Conservation (phyloP, 2,888 invertebrate species). For the Baccha elongata region DNA sequence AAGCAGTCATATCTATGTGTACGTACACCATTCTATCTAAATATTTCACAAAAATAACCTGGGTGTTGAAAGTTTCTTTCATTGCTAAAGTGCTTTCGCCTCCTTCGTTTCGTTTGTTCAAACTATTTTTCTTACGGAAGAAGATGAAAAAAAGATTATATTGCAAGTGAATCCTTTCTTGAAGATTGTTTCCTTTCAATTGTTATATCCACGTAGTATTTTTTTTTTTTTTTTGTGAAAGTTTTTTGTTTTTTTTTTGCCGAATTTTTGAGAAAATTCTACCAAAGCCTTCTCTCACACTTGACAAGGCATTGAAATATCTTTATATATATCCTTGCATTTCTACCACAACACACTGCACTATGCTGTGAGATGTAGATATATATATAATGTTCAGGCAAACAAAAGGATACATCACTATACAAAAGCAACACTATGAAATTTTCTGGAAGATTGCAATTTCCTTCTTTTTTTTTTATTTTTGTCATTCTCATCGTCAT, state of each 20-base stretch:
- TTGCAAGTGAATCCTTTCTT: conserved; percentile 66
- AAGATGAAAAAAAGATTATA: conserved; percentile 7
- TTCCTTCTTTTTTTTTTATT: conserved; percentile 41
- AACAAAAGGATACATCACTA: conserved; percentile 35
- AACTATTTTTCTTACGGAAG: background rate
- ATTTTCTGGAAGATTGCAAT: conserved; percentile 70
- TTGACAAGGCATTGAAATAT: conserved; percentile 69
- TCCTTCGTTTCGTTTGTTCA: conserved; percentile 16
- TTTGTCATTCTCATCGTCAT: conserved; percentile 3
- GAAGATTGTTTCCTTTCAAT: conserved; percentile 71
- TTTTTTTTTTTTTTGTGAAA: conserved; percentile 1
- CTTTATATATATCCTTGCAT: conserved; percentile 36
- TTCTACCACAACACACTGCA: background rate
- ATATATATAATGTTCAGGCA: conserved; percentile 7
- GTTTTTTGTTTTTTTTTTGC: background rate
- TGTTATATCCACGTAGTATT: conserved; percentile 41
- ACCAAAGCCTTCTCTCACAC: conserved; percentile 60
- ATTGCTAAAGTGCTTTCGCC: conserved; percentile 50
- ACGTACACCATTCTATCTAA: background rate
- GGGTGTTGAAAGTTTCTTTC: conserved; percentile 45
- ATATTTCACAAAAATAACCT: conserved; percentile 36
- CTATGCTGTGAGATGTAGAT: too few relatives aligned
- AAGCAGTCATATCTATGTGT: background rate
- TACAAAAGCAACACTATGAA: conserved; percentile 48
- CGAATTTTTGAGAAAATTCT: conserved; percentile 30